Base-by-base conservation (phyloP, 2,797 vertebrate genomes). In the Anas bernieri region DNA sequence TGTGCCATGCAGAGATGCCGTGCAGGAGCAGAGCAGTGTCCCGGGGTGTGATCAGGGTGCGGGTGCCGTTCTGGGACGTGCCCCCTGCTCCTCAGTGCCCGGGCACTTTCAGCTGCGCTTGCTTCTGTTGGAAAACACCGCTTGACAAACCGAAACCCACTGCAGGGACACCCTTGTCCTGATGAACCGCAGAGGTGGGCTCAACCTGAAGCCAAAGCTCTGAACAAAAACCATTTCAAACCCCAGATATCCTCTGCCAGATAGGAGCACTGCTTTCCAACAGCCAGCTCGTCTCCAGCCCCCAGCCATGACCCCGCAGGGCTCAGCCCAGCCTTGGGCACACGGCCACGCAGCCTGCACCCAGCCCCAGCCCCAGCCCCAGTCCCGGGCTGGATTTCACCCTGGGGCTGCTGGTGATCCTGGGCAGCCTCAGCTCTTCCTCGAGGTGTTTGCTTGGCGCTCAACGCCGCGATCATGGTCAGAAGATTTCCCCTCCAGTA, bases 391-490 rank as follows among this genome's bases (percentile, higher is more conserved):
- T 30, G 18, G 3, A 18, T 61, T 33, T 70, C 72, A 41, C 62
- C 80, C 41, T 2, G 0, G 7, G 30, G 64, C 0, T 0, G n/a
- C 11, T 14, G 55, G n/a, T 58, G 55, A 33, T 8, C 9, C n/a
- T 12, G 17, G 12, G 41, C 86, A 69, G 54, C 56, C 72, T 9
- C 6, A 11, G 62, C 67, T 64, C 50, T 20, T 0, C 23, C 17
- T 6, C 4, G 2, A 76, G 54, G 30, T 21, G 1, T 63, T 37
- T 30, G 15, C 67, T 26, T 12, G 26, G 74, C 73, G 6, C n/a
- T 70, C 25, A 8, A 2, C 68, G 46, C 48, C 14, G 0, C 13
- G 59, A 46, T 2, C 76, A 11, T 9, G 0, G 76, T 11, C n/a
- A 25, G 67, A 15, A 50, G 54, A 17, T 41, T 58, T 48, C 35